Conservation (phyloP, 2,888 invertebrate species). For the Eupithecia inturbata region DNA sequence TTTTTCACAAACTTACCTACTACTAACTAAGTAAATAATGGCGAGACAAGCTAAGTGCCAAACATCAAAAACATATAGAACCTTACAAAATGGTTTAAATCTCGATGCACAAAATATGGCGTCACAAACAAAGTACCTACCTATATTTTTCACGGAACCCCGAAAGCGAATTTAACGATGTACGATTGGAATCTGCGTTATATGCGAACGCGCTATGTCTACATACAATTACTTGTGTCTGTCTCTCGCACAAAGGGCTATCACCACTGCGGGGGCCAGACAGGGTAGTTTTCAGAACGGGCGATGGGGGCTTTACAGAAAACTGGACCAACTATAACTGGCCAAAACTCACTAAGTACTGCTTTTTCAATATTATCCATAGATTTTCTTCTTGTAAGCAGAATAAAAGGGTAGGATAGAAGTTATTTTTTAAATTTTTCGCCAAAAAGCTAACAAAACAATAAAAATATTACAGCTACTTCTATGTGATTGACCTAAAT, state of each 20-base stretch:
- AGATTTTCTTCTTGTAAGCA: too few relatives aligned
- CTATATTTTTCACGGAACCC: conserved; percentile 9
- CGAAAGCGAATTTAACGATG: conserved; percentile 37
- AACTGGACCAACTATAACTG: too few relatives aligned
- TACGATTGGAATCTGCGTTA: conserved; percentile 19
- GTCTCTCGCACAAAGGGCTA: conserved; percentile 53
- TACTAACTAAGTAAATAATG: too few relatives aligned
- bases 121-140: not conserved
- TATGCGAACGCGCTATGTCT: conserved; percentile 33
- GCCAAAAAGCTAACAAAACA: too few relatives aligned
- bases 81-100: not conserved
- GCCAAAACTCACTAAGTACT: not conserved
- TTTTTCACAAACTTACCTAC: too few relatives aligned
- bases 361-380: too few relatives aligned
- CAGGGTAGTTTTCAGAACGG: conserved; percentile 21
- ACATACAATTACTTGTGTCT: conserved; percentile 53
- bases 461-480: too few relatives aligned
- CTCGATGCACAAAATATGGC: not conserved
- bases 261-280: conserved; percentile 34
- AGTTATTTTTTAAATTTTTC: too few relatives aligned
- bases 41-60: not conserved
- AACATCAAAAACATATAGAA: not conserved
- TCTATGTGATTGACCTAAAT: too few relatives aligned
- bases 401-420: too few relatives aligned
- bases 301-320: not conserved